These are phyloP conservation scores for Pseudachorutes palmiensis DNA, from an alignment of 1,140 invertebrate genomes.

Conservation along the genomic window DNA sequence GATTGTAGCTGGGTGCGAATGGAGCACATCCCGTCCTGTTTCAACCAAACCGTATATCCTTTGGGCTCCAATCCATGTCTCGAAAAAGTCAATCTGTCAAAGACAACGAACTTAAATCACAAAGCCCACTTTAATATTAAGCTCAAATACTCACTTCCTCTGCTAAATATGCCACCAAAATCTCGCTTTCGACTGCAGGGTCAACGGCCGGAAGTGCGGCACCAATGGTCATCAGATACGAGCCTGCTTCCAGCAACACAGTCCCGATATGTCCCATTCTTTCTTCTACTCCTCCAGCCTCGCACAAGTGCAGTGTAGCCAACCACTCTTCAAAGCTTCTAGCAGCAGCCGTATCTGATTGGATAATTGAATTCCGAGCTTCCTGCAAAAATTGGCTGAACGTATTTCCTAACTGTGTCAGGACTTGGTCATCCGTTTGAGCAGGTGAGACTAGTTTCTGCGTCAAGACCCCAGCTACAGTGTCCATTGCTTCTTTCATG, in stretches of 20 bases:
- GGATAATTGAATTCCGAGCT: too few relatives aligned
- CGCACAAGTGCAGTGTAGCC: background rate
- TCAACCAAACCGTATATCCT: slow-evolving; percentile 18
- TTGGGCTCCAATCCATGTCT: slow-evolving; percentile 22
- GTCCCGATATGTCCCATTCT: slow-evolving; percentile 13
- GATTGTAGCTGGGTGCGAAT: slow-evolving; percentile 1
- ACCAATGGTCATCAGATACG: slow-evolving; percentile 14
- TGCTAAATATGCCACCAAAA: slow-evolving; percentile 20
- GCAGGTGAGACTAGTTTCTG: slow-evolving; percentile 12
- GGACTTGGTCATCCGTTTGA: background rate
- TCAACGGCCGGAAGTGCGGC: slow-evolving; percentile 27
- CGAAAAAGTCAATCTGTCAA: slow-evolving; percentile 24
- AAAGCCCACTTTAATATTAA: background rate
- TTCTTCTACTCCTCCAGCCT: background rate
- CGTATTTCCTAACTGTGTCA: background rate
- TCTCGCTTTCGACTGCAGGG: slow-evolving; percentile 34
- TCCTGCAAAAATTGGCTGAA: too few relatives aligned
- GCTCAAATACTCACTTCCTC: slow-evolving; percentile 22
- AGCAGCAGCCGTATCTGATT: too few relatives aligned
- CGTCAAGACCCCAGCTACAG: slow-evolving; percentile 14
- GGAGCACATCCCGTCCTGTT: slow-evolving; percentile 18
- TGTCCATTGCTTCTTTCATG: slow-evolving; percentile 4
- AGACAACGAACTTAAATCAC: too few relatives aligned
- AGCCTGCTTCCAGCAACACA: slow-evolving; percentile 15
- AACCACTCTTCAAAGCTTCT: slow-evolving; percentile 6